Percentiles rank a stretch among this genome's conserved stretches.
Conservation (phyloP, 2,888 invertebrate species). For the Chromoteleia sp. region DNA sequence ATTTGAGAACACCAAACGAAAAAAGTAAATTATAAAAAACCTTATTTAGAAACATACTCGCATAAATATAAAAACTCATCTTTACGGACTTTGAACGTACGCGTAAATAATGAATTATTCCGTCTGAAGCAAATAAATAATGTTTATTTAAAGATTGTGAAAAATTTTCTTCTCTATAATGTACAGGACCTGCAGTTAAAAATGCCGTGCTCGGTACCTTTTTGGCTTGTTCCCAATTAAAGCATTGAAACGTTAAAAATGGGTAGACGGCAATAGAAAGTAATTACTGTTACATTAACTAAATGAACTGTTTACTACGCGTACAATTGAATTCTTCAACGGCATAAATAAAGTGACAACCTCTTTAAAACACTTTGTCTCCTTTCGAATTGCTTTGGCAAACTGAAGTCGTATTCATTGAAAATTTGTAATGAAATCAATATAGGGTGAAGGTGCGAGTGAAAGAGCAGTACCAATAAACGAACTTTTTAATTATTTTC, state of each 20-base stretch:
- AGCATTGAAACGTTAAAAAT: conserved; percentile 28
- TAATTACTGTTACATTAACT: conserved; percentile 18
- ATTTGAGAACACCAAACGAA: background rate
- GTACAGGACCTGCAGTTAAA: background rate
- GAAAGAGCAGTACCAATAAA: no score
- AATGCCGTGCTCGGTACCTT: background rate
- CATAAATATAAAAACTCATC: conserved; percentile 10
- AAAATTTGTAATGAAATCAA: no score
- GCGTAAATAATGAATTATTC: conserved; percentile 15
- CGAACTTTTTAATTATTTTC: no score
- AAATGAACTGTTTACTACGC: background rate
- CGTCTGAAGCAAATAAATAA: conserved; percentile 31
- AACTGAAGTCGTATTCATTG: no score
- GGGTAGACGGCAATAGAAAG: conserved; percentile 19
- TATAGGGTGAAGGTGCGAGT: no score
- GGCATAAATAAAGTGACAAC: background rate
- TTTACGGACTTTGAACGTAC: background rate
- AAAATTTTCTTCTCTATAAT: conserved; percentile 8
- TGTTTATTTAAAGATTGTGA: conserved; percentile 31
- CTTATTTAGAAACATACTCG: conserved; percentile 15
- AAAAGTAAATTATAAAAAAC: background rate
- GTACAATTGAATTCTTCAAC: conserved; percentile 13
- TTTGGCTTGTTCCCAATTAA: conserved; percentile 27
- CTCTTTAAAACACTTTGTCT: background rate
- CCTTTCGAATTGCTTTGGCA: no score